These are phyloP conservation scores for Anguilla pacifica DNA, from an alignment of 2,797 vertebrate species.

Conservation along the genomic window DNA sequence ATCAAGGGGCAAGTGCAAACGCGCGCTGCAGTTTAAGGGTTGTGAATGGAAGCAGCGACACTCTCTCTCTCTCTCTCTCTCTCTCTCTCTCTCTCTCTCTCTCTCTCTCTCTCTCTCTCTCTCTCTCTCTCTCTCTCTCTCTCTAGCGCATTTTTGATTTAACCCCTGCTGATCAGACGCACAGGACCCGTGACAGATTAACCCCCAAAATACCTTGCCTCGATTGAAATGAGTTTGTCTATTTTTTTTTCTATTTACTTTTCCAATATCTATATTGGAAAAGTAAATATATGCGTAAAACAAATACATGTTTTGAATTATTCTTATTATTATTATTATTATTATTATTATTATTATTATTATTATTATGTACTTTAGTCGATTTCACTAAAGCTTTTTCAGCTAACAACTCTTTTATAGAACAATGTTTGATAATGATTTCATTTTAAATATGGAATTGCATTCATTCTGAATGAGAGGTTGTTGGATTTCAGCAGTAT, in stretches of 20 bases:
- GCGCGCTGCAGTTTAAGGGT: conserved; percentile 33
- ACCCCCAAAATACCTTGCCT: conserved; percentile 33
- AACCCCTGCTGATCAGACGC: conserved; percentile 46
- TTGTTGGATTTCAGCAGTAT: neutral
- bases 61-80: neutral
- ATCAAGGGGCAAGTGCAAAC: conserved; percentile 37
- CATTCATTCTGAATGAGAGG: neutral
- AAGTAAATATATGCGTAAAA: neutral
- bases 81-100: neutral
- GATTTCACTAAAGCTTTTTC: neutral
- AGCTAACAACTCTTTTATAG: no score
- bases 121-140: neutral
- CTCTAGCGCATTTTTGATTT: conserved; percentile 48
- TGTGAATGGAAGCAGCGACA: conserved; percentile 45
- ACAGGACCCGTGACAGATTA: conserved; percentile 46
- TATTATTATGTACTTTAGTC: neutral
- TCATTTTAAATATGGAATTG: no score
- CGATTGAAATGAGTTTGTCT: neutral
- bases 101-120: neutral
- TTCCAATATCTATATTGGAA: neutral
- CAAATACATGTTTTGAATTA: neutral
- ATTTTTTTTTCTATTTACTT: neutral
- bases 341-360: conserved; percentile 17
- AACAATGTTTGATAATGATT: no score
- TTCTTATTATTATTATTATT: conserved; percentile 1